A percentile compares a stretch with the other conserved stretches of the same genome.
Evolutionary conservation across 2,797 vertebrate species (phyloP).

Genomic region (Lycodopsis pacificus): DNA sequence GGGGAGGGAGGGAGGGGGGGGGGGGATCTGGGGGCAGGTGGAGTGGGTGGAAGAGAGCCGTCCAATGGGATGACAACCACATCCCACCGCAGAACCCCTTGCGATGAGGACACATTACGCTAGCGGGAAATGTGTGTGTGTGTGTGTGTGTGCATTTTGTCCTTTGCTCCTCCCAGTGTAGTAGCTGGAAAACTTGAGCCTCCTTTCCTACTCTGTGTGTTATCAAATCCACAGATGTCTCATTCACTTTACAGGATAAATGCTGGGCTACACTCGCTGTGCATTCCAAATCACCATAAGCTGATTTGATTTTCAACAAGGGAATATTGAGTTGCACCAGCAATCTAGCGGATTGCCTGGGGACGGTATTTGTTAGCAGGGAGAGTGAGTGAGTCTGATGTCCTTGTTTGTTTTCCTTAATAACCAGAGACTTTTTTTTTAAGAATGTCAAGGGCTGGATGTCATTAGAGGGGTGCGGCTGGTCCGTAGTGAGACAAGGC

Average conservation of each 20-base stretch:
- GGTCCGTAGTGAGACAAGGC: slow-evolving; percentile 72
- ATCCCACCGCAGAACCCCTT: slow-evolving; percentile 56
- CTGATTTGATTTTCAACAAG: slow-evolving; percentile 59
- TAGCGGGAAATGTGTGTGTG: slow-evolving; percentile 25
- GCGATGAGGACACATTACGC: slow-evolving; percentile 43
- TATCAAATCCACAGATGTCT: slow-evolving; percentile 47
- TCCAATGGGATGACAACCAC: slow-evolving; percentile 76
- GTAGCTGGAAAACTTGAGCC: slow-evolving; percentile 27
- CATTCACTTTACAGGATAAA: slow-evolving; percentile 45
- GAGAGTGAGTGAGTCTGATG: slow-evolving; percentile 67
- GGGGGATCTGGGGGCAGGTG: slow-evolving; percentile 75
- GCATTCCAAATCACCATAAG: slow-evolving; percentile 55
- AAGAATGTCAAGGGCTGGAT: slow-evolving; percentile 81
- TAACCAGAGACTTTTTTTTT: slow-evolving; percentile 75
- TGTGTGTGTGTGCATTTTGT: slow-evolving; percentile 1
- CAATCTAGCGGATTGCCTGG: slow-evolving; percentile 47
- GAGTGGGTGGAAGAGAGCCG: slow-evolving; percentile 72
- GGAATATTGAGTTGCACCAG: slow-evolving; percentile 57
- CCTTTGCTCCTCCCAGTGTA: slow-evolving; percentile 17
- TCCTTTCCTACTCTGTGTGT: slow-evolving; percentile 23
- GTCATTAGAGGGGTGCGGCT: slow-evolving; percentile 79
- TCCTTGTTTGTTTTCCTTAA: slow-evolving; percentile 80
- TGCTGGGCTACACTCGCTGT: slow-evolving; percentile 16
- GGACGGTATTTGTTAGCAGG: slow-evolving; percentile 69
- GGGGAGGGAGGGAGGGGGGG: slow-evolving; percentile 59